phyloP scores from a whole-genome alignment of 2,888 invertebrate species.

The Parnassius smintheus region DNA sequence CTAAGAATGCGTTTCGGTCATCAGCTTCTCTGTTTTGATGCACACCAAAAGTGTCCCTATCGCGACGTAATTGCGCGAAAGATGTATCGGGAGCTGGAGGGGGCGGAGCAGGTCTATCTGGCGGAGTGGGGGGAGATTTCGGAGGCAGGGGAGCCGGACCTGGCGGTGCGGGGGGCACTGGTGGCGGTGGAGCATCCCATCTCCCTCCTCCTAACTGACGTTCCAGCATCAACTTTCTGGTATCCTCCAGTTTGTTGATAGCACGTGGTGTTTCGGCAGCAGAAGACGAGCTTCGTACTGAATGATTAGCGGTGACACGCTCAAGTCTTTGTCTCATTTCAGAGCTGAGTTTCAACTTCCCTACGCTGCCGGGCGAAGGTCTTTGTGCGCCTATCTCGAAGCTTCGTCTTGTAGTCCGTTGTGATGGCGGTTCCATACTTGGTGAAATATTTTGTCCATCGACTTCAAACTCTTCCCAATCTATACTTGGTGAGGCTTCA shows the following conservation, averaged over 20 bases:
- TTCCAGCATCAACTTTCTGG: constrained; percentile 91
- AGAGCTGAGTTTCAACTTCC: constrained; percentile 93
- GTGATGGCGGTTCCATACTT: constrained; percentile 65
- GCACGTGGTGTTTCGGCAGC: constrained; percentile 86
- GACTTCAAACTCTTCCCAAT: constrained; percentile 94
- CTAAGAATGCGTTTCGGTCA: constrained; percentile 76
- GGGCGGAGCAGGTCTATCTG: constrained; percentile 80
- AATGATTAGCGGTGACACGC: constrained; percentile 93
- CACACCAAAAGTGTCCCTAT: constrained; percentile 87
- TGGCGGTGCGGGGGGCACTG: constrained; percentile 82
- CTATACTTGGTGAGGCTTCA: constrained; percentile 81
- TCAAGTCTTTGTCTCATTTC: constrained; percentile 95
- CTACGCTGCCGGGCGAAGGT: constrained; percentile 93
- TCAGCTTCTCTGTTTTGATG: constrained; percentile 83
- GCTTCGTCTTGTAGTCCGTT: constrained; percentile 79
- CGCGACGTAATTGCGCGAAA: constrained; percentile 86
- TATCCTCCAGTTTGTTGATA: constrained; percentile 91
- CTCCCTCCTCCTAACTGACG: constrained; percentile 88
- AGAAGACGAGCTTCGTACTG: constrained; percentile 88
- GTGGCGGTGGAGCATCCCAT: constrained; percentile 84
- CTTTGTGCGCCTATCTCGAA: constrained; percentile 91
- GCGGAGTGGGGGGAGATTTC: constrained; percentile 77
- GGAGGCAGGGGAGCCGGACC: constrained; percentile 84
- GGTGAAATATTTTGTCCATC: constrained; percentile 72
- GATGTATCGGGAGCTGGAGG: constrained; percentile 72